A percentile compares a stretch with the other conserved stretches of the same genome.
Conservation (phyloP, 2,797 vertebrate species). For the Phrynocephalus guinanensis region DNA sequence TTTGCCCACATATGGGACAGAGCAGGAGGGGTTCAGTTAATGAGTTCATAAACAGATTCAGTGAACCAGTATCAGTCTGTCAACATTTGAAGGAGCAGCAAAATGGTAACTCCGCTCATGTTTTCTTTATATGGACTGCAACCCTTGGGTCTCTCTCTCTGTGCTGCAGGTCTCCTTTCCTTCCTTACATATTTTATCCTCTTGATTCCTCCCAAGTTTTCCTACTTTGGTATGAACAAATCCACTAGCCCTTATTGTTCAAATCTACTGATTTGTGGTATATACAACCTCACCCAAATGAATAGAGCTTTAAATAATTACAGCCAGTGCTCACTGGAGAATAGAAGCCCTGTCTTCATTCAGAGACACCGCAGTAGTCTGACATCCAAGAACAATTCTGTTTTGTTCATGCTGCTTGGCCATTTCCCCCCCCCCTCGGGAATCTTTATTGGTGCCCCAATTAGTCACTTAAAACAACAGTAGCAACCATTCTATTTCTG, state of each 20-base stretch:
- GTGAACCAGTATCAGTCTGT: background rate
- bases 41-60: background rate
- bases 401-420: background rate
- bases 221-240: background rate
- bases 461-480: background rate
- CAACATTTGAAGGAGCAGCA: background rate
- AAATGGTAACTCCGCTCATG: background rate
- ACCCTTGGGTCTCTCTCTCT: background rate
- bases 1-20: background rate
- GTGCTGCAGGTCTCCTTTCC: background rate
- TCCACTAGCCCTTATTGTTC: slow-evolving; percentile 3
- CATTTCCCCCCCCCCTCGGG: background rate
- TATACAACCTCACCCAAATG: background rate
- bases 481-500: background rate
- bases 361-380: background rate
- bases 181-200: background rate
- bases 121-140: background rate
- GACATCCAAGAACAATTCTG: background rate
- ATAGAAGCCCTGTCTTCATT: background rate
- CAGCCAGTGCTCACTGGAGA: background rate
- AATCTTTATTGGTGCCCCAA: background rate
- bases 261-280: background rate
- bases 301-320: slow-evolving; percentile 1
- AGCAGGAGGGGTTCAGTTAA: background rate
- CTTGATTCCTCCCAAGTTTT: background rate